Evolutionary conservation across 2,113 vertebrate species (phyloP).

Genomic region (Paraplagusia blochii): DNA sequence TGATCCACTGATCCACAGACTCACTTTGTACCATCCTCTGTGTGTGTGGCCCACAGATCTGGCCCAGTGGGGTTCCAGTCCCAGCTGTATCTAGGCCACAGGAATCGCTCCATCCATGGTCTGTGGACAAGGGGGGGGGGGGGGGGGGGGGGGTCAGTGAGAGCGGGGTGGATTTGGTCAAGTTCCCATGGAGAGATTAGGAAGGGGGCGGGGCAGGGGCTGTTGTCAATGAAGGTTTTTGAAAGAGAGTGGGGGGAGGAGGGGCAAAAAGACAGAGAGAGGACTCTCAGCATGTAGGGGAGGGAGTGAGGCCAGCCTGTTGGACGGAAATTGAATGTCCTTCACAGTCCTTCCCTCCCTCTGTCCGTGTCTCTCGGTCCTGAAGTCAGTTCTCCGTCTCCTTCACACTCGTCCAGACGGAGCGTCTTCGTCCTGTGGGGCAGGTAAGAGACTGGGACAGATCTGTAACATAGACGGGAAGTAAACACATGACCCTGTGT

Average conservation of each 20-base stretch:
- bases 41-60: conserved; percentile 22
- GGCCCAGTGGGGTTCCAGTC: conserved; percentile 32
- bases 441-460: background rate
- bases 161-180: conserved; percentile 65
- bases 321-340: conserved; percentile 64
- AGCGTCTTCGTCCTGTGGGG: conserved; percentile 17
- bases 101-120: conserved; percentile 63
- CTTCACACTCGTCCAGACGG: conserved; percentile 11
- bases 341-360: conserved; percentile 50
- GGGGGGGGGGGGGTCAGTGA: conserved; percentile 34
- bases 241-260: conserved; percentile 13
- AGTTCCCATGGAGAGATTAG: conserved; percentile 65
- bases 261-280: conserved; percentile 25
- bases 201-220: conserved; percentile 34
- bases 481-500: background rate
- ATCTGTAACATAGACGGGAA: background rate
- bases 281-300: conserved; percentile 47
- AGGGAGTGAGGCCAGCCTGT: conserved; percentile 43
- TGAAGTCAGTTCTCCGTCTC: too few relatives aligned
- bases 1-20: too few relatives aligned
- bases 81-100: conserved; percentile 59
- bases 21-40: too few relatives aligned
- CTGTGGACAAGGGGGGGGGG: conserved; percentile 39
- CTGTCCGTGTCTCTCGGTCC: too few relatives aligned
- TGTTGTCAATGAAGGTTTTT: too few relatives aligned